Conservation (phyloP, 2,888 invertebrate species). For the Hydropsyche betteni region DNA sequence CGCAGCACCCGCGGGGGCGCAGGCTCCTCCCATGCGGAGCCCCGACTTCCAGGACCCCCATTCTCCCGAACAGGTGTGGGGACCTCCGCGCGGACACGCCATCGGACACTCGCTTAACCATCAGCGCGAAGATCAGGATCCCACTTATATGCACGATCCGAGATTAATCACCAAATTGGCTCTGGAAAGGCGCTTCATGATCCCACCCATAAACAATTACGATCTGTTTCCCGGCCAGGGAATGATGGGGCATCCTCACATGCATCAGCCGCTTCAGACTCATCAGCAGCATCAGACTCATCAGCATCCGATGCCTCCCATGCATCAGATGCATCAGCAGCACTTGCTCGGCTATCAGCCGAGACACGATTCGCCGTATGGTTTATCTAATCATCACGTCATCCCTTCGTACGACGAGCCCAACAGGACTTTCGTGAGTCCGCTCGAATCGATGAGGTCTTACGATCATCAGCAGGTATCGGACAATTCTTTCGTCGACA, state of each 20-base stretch:
- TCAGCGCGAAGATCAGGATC: neutral
- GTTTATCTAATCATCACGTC: neutral
- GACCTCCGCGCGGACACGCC: neutral
- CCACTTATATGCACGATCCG: neutral
- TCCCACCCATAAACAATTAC: constrained; percentile 64
- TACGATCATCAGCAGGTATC: constrained; percentile 32
- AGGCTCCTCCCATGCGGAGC: neutral
- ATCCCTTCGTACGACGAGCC: neutral
- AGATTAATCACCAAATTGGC: neutral
- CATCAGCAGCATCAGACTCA: constrained; percentile 5
- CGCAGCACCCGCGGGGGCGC: neutral
- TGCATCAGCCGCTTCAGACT: constrained; percentile 34
- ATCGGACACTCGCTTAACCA: no score
- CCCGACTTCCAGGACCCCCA: neutral
- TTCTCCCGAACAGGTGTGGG: constrained; percentile 3
- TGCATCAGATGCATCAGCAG: constrained; percentile 1
- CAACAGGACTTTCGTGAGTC: constrained; percentile 31
- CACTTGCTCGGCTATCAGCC: neutral
- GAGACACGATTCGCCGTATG: neutral
- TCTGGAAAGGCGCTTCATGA: constrained; percentile 55
- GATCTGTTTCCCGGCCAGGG: constrained; percentile 61
- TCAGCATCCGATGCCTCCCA: neutral
- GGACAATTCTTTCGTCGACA: constrained; percentile 56
- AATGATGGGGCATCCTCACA: constrained; percentile 53
- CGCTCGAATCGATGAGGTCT: constrained; percentile 23